These are phyloP conservation scores for Semotilus atromaculatus DNA, from an alignment of 2,797 vertebrate species.

Conservation along the genomic window DNA sequence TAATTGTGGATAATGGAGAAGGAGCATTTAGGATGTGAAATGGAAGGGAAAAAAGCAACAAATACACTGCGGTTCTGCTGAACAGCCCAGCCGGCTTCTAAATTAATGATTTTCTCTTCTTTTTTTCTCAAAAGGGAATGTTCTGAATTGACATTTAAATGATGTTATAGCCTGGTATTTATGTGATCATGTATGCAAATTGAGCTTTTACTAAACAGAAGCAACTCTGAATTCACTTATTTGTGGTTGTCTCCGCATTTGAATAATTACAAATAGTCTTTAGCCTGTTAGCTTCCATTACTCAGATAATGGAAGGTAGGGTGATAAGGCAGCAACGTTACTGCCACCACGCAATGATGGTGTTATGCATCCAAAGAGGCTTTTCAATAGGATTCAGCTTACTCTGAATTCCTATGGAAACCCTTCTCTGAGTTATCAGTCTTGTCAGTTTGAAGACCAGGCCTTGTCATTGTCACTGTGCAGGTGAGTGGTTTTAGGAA, in stretches of 20 bases:
- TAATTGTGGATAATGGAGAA: conserved; percentile 51
- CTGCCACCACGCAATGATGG: not conserved
- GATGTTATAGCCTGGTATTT: conserved; percentile 9
- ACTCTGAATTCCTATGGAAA: not conserved
- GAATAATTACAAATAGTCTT: conserved; percentile 25
- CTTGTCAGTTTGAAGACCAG: not conserved
- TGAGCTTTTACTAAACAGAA: conserved; percentile 34
- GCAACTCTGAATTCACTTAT: conserved; percentile 15
- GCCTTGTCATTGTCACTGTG: no score
- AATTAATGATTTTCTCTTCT: conserved; percentile 8
- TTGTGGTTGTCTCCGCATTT: conserved; percentile 22
- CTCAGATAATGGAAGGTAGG: conserved; percentile 15
- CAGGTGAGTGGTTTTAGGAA: not conserved
- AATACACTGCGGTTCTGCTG: not conserved
- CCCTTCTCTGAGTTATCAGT: not conserved
- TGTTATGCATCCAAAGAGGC: conserved; percentile 9
- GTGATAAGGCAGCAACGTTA: conserved; percentile 4
- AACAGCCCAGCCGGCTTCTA: conserved; percentile 20
- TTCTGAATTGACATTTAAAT: conserved; percentile 32
- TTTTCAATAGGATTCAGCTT: not conserved
- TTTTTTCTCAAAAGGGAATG: not conserved
- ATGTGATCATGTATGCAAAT: conserved; percentile 36
- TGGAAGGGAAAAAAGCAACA: conserved; percentile 24
- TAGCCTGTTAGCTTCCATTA: conserved; percentile 37
- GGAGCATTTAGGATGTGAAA: conserved; percentile 46